These are phyloP conservation scores for Rhabdornis inornatus DNA, from an alignment of 2,113 vertebrate species.

Conservation along the genomic window DNA sequence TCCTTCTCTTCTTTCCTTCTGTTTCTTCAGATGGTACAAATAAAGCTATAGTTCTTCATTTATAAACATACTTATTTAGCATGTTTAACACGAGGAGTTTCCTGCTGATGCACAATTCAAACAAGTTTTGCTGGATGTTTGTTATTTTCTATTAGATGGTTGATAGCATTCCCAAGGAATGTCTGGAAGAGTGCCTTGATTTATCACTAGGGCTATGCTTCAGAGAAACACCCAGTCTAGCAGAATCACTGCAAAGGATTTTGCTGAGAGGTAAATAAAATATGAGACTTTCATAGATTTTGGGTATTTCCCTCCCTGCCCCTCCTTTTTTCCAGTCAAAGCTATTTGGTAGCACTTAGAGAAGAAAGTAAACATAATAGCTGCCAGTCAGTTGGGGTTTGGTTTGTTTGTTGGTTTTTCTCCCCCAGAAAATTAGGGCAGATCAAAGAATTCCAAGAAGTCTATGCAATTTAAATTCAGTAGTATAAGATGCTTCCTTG, in stretches of 20 bases:
- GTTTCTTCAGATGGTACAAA: neutral
- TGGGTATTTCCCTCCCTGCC: neutral
- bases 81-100: neutral
- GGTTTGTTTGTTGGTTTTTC: neutral
- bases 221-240: neutral
- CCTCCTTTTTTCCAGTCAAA: neutral
- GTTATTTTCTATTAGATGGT: neutral
- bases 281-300: neutral
- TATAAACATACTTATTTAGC: neutral
- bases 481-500: neutral
- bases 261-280: neutral
- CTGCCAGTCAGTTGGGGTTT: neutral
- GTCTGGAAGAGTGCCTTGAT: neutral
- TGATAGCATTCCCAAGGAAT: constrained; percentile 23
- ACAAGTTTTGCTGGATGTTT: neutral
- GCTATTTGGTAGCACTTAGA: neutral
- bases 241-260: neutral
- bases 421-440: neutral
- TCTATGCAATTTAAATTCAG: neutral
- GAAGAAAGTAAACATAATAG: neutral
- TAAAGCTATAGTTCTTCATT: neutral
- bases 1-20: neutral
- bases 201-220: neutral
- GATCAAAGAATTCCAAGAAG: neutral
- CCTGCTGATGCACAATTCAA: neutral